Base-by-base conservation (phyloP, 2,113 vertebrate species). In the Amblyornis subalaris region DNA sequence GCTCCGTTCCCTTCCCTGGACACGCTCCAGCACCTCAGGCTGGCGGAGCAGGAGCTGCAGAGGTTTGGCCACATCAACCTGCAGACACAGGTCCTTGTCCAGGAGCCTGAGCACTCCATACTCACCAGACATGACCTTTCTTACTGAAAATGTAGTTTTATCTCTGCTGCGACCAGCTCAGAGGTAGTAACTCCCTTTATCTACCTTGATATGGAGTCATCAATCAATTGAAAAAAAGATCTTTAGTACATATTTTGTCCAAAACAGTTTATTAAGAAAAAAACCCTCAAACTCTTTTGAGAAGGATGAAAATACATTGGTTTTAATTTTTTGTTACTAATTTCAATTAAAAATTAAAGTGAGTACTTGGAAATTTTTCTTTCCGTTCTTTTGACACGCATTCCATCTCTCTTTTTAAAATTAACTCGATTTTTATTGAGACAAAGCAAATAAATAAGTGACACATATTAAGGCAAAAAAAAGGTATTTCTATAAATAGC, bases 361-460 rank as follows among this genome's bases (percentile, higher is more conserved):
- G 2, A 78, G 6, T 29, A 21, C 29, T 31, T 67, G 22, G 26
- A 85, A 58, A 44, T 29, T 36, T 87, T 83, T 62, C 35, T 26
- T 51, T 45, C 19, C 24, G 10, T 0, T 19, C 22, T 25, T 55
- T 17, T 33, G 28, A 57, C 36, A 33, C 4, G n/a, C 14, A 31
- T 61, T 75, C 18, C 12, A 19, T 23, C 40, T 55, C 42, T 58
- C 36, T 38, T 74, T 50, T 61, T 21, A 69, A 88, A 88, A 65
- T 21, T 29, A n/a, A 24, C 73, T 54, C 4, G 0, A 15, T 45
- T 81, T 95, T 83, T 88, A 88, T 91, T 57, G 48, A 78, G 38
- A 35, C 42, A 86, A 79, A 69, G 10, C 26, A 88, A 96, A 95
- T 96, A 94, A 96, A 96, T 95, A 94, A 93, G 2, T 51, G n/a